Evolutionary conservation across 1,140 invertebrate genomes (phyloP).

Genomic region (Anastatus disparis): DNA sequence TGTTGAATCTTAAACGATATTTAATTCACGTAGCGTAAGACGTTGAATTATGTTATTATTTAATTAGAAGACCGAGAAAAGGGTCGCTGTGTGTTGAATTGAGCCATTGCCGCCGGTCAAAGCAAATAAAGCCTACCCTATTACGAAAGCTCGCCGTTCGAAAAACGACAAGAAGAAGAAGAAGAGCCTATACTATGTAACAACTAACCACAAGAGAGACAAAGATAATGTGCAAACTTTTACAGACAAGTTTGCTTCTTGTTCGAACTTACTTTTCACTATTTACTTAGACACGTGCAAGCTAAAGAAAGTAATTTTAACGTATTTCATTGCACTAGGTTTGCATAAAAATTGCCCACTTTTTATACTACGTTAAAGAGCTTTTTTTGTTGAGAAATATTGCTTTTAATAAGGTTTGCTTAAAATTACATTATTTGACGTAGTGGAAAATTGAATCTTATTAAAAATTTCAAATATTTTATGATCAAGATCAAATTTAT

Average conservation of each 20-base stretch:
- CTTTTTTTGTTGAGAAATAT: too few species aligned
- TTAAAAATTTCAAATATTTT: too few species aligned
- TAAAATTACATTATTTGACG: too few species aligned
- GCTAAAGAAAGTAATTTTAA: not conserved
- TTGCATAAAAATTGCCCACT: not conserved
- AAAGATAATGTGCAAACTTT: not conserved
- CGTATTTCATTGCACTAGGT: not conserved
- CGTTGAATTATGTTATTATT: constrained; percentile 65
- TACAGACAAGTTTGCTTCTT: constrained; percentile 2
- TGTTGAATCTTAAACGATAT: constrained; percentile 62
- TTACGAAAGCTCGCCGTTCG: constrained; percentile 38
- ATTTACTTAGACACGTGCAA: not conserved
- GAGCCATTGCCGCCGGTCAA: constrained; percentile 44
- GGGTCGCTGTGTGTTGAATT: constrained; percentile 29
- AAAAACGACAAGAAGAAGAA: not conserved
- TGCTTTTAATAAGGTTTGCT: too few species aligned
- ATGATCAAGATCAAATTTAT: too few species aligned
- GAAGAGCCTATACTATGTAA: not conserved
- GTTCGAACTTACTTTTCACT: not conserved
- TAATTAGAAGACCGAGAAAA: constrained; percentile 58
- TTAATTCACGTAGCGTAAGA: constrained; percentile 61
- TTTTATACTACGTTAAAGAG: not conserved
- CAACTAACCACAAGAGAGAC: not conserved
- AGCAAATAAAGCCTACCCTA: constrained; percentile 46
- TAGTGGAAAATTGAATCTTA: too few species aligned